Conservation (phyloP, 2,888 invertebrate species). For the Falcaria lacertinaria region DNA sequence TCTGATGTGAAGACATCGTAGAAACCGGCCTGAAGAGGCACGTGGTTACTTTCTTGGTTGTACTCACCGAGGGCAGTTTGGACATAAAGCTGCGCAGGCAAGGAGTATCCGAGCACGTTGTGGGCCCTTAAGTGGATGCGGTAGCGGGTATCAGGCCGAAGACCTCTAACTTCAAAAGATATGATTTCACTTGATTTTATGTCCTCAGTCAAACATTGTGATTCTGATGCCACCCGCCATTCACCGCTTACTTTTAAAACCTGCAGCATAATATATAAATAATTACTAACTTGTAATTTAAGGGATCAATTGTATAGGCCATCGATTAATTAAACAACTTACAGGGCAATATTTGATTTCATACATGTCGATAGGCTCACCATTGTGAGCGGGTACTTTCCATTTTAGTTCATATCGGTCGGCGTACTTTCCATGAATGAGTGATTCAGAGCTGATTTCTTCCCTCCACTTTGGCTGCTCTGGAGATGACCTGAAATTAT, state of each 20-base stretch:
- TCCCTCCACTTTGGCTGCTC: conserved; percentile 80
- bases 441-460: conserved; percentile 60
- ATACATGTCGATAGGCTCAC: conserved; percentile 92
- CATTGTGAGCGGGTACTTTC: conserved; percentile 93
- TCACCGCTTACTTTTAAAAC: conserved; percentile 83
- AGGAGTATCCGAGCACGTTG: conserved; percentile 91
- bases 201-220: conserved; percentile 80
- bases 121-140: conserved; percentile 90
- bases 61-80: conserved; percentile 94
- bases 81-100: conserved; percentile 87
- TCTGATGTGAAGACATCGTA: conserved; percentile 72
- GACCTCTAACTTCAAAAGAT: conserved; percentile 82
- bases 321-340: no score
- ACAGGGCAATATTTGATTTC: conserved; percentile 90
- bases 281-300: no score
- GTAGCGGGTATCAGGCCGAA: conserved; percentile 90
- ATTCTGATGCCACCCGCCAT: conserved; percentile 79
- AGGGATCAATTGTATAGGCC: no score
- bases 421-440: conserved; percentile 79
- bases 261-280: no score
- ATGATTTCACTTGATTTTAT: conserved; percentile 82
- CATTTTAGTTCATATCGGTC: conserved; percentile 91
- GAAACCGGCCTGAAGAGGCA: conserved; percentile 68
- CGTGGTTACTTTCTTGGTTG: conserved; percentile 69
- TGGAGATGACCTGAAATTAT: conserved; percentile 81